Evolutionary conservation across 2,113 vertebrate genomes (phyloP).

Genomic region (Nycticorax nycticorax): DNA sequence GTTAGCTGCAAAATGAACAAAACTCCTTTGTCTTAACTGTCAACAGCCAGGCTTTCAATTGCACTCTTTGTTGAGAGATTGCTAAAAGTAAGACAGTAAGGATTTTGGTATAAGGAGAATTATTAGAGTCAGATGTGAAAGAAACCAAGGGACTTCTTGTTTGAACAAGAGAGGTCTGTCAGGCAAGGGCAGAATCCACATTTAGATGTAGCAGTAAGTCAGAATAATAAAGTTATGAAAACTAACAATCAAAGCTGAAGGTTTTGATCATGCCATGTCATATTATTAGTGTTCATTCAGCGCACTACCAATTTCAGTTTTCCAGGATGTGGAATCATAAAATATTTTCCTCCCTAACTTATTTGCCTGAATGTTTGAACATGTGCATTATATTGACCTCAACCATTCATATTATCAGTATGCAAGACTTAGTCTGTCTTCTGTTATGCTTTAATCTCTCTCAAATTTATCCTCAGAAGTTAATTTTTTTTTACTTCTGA

Average conservation of each 20-base stretch:
- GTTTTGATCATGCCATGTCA: neutral
- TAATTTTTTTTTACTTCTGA: neutral
- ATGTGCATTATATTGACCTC: neutral
- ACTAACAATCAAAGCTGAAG: neutral
- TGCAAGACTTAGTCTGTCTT: neutral
- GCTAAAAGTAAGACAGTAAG: neutral
- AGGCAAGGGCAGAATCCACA: neutral
- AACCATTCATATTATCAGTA: neutral
- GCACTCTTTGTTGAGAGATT: neutral
- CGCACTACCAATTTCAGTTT: neutral
- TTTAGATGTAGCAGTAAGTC: neutral
- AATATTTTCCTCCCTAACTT: neutral
- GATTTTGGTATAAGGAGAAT: neutral
- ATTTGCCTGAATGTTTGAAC: neutral
- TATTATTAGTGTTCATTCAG: neutral
- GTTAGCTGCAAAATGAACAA: neutral
- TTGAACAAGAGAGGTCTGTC: neutral
- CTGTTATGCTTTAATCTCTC: neutral
- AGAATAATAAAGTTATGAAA: neutral
- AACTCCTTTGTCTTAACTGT: neutral
- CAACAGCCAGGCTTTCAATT: neutral
- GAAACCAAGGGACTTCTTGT: neutral
- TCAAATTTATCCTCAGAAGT: neutral
- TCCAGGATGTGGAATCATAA: neutral
- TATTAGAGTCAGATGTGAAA: neutral